A percentile compares a stretch with the other conserved stretches of the same genome.
These are phyloP conservation scores for Chaitophorus viminalis DNA, from an alignment of 2,888 invertebrate genomes.

Conservation along the genomic window DNA sequence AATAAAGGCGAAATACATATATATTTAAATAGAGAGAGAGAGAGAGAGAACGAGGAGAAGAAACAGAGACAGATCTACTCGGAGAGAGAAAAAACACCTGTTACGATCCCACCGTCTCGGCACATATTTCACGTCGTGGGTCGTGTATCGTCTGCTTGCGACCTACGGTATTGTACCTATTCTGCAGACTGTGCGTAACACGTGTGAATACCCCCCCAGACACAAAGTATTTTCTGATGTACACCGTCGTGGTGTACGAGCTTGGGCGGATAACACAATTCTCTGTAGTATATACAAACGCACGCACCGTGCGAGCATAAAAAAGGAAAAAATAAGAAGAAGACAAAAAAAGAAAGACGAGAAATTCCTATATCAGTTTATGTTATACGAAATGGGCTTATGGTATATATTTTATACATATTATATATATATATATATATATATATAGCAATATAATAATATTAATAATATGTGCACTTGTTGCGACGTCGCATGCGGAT, in stretches of 20 bases:
- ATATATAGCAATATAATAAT: not conserved
- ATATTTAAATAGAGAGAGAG: not conserved
- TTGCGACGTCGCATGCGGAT: slow-evolving; percentile 12
- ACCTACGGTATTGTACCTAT: slow-evolving; percentile 53
- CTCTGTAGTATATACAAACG: not conserved
- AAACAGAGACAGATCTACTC: not conserved
- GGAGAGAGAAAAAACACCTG: slow-evolving; percentile 47
- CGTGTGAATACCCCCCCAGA: slow-evolving; percentile 52
- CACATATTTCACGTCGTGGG: slow-evolving; percentile 59
- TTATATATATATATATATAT: too few relatives aligned
- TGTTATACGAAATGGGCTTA: slow-evolving; percentile 5
- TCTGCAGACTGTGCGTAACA: slow-evolving; percentile 56
- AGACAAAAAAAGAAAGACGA: slow-evolving; percentile 24
- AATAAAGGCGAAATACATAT: slow-evolving; percentile 4
- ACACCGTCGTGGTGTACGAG: slow-evolving; percentile 11
- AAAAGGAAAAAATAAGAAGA: not conserved
- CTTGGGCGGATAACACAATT: slow-evolving; percentile 52
- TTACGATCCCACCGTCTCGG: slow-evolving; percentile 51
- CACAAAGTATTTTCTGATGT: slow-evolving; percentile 55
- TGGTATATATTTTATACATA: not conserved
- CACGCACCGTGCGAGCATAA: slow-evolving; percentile 43
- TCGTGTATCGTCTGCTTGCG: slow-evolving; percentile 54
- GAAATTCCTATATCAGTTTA: slow-evolving; percentile 48
- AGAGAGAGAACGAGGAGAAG: not conserved
- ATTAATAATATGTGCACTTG: slow-evolving; percentile 34